Evolutionary conservation across 2,797 vertebrate species (phyloP), one percentile per base, ranked within the genome.

Genomic region (Brachyalestes nurse): DNA sequence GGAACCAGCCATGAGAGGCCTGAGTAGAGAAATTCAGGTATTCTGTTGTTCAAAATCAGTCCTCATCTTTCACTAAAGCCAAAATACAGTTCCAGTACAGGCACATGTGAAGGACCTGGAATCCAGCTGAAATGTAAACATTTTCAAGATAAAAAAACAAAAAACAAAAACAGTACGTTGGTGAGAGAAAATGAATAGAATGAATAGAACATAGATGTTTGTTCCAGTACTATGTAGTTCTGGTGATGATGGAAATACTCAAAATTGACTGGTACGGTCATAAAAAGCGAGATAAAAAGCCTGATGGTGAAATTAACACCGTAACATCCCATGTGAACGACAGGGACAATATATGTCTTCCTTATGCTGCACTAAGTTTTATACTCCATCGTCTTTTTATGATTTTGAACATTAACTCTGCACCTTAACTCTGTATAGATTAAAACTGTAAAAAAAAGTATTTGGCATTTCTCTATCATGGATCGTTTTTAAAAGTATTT

Each of bases 71-170:
- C 49, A 69, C 21, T 23, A 65, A 65, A 7, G 25, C n/a, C 60
- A 71, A 70, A 65, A 83, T 77, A 57, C 34, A 67, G 3, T 69
- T 80, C 69, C 71, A 70, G 45, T 38, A 45, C 75, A 61, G 42
- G 55, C 23, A 53, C 67, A 34, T 64, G 57, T 47, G 19, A 75
- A 75, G 77, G 58, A 72, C 82, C 25, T 71, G 77, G 73, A 88
- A 51, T 60, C 84, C 38, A 55, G 69, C 76, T 64, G 82, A 69
- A 79, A 78, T 91, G 90, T 93, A 93, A 93, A 93, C 92, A 87
- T 90, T 77, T 81, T 55, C 61, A 78, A 42, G 42, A 53, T 47
- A 72, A 6, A 49, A 34, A 34, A 34, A 34, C 2, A 34, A 34
- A 2, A 34, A 34, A 2, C 34, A 2, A 34, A 84, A 90, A 91